Evolutionary conservation across 2,113 vertebrate genomes (phyloP), one percentile per base, ranked within the genome.

Genomic region (Mormyrus iriodes): DNA sequence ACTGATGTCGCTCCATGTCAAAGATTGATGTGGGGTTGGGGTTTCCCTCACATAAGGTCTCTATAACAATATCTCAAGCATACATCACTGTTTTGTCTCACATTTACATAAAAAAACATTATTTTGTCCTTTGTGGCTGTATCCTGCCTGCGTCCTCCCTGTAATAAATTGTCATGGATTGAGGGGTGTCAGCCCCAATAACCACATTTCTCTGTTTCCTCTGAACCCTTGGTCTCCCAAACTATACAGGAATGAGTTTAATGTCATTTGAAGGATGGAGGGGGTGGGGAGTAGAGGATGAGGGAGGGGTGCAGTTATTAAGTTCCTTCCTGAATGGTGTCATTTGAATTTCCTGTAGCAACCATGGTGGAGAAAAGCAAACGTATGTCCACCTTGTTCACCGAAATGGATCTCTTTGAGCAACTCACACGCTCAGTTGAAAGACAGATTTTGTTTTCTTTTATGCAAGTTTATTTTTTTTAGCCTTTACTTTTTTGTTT

Each of bases 161-260:
- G 69, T 76, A 39, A 35, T 17, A 39, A 35, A 0, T 3, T 39
- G 69, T 35, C 17, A 39, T 76, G 31, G 65, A 73, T 12, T 35
- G 31, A 2, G 31, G 69, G 3, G 27, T 17, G 31, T 76, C 4
- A 17, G 1, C 12, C 69, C 31, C 12, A 6, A 39, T 35, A 79
- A 4, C 35, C 73, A 46, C 9, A 84, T 39, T 35, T 88, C 92
- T 92, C 88, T 27, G 90, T 42, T 53, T 91, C 92, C 93, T 88
- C 91, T 89, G 89, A 92, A 95, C 94, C 94, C 93, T 94, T 94
- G 91, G 92, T 90, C 92, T 94, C 94, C 94, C 94, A 92, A 91
- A 95, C 94, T 93, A 93, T 96, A 96, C 96, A 97, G 97, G 97
- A 98, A 97, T 96, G 96, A 90, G 94, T 95, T 95, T 97, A 97